These are phyloP conservation scores for Sphaerophoria taeniata DNA, from an alignment of 2,888 invertebrate genomes.

Conservation along the genomic window DNA sequence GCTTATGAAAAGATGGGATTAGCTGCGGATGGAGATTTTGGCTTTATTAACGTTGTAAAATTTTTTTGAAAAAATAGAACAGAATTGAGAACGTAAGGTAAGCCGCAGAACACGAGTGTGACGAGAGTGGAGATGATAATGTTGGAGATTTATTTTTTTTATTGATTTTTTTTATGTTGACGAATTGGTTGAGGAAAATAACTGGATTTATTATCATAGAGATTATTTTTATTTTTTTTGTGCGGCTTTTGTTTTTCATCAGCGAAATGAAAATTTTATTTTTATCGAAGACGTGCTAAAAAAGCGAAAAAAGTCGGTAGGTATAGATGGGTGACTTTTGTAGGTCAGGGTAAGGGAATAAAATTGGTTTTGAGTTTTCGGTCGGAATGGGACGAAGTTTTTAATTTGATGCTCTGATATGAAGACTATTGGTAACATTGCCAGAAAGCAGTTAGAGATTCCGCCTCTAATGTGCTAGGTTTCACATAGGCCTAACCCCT, in stretches of 20 bases:
- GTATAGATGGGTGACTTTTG: neutral
- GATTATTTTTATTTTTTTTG: neutral
- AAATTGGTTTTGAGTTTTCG: neutral
- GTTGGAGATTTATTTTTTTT: conserved; percentile 15
- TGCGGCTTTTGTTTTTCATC: neutral
- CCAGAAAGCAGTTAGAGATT: too few relatives aligned
- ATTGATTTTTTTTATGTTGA: conserved; percentile 16
- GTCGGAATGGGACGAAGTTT: too few relatives aligned
- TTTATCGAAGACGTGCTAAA: conserved; percentile 6
- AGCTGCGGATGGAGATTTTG: conserved; percentile 5
- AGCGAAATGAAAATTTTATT: conserved; percentile 24
- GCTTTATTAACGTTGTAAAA: conserved; percentile 35
- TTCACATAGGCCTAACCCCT: too few relatives aligned
- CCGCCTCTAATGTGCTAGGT: too few relatives aligned
- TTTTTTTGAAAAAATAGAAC: conserved; percentile 5
- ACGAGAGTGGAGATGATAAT: neutral
- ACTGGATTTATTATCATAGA: neutral
- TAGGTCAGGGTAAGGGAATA: neutral
- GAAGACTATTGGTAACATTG: too few relatives aligned
- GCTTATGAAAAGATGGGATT: conserved; percentile 36
- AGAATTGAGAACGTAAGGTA: conserved; percentile 2
- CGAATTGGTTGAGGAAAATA: conserved; percentile 6
- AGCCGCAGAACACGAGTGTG: neutral
- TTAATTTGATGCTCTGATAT: too few relatives aligned
- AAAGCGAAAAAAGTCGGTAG: neutral